Percentiles rank a stretch among this genome's conserved stretches.
phyloP scores from a whole-genome alignment of 2,797 vertebrate genomes.

The Muscicapa comitata region DNA sequence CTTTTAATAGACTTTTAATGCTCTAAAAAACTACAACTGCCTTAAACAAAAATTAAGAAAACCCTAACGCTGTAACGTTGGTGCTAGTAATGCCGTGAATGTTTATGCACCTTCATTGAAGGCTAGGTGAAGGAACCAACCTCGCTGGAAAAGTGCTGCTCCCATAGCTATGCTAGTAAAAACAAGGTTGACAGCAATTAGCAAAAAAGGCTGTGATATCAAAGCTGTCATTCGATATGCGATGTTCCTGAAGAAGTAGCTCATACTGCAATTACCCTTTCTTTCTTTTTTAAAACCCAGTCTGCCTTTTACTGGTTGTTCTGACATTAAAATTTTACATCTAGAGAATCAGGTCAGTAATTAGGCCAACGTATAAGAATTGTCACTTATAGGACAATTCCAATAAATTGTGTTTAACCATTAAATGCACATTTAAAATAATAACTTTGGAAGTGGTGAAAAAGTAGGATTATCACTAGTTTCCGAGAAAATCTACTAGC shows the following conservation, averaged over 20 bases:
- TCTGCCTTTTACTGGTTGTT: not conserved
- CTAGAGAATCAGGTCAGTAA: conserved; percentile 41
- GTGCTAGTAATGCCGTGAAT: not conserved
- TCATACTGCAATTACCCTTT: not conserved
- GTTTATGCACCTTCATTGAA: not conserved
- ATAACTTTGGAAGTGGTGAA: not conserved
- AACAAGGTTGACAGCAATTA: not conserved
- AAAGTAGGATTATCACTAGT: not conserved
- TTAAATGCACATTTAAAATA: not conserved
- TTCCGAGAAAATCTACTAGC: not conserved
- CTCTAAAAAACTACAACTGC: not conserved
- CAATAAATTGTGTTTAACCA: not conserved
- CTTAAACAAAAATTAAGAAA: not conserved
- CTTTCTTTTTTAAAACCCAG: not conserved
- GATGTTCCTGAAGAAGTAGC: not conserved
- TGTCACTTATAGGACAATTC: not conserved
- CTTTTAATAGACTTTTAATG: not conserved
- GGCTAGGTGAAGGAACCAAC: not conserved
- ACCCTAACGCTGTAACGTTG: rapidly evolving
- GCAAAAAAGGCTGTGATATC: not conserved
- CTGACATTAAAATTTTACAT: not conserved
- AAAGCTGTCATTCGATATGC: not conserved
- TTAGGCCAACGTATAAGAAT: not conserved
- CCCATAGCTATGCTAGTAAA: rapidly evolving
- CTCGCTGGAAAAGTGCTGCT: not conserved